phyloP scores from a whole-genome alignment of 2,888 invertebrate genomes.

The Stenchaetothrips biformis region DNA sequence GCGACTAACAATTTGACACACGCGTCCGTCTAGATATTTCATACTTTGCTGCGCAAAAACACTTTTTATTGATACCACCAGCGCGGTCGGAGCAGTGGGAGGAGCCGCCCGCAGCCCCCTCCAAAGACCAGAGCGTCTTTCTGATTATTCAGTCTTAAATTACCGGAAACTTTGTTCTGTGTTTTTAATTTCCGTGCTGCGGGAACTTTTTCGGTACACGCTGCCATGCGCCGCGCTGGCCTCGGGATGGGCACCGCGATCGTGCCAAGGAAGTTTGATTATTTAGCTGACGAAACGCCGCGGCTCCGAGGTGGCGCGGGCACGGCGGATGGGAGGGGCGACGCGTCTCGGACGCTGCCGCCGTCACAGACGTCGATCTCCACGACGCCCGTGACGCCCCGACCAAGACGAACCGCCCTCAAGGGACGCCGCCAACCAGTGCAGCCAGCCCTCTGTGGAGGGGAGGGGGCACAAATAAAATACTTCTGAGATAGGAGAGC shows the following conservation, averaged over 20 bases:
- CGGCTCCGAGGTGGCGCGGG: not conserved
- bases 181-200: conserved; percentile 20
- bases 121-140: not conserved
- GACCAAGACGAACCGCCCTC: conserved; percentile 1
- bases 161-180: conserved; percentile 24
- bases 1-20: too few relatives aligned
- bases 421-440: not conserved
- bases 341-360: not conserved
- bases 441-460: not conserved
- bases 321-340: not conserved
- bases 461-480: not conserved
- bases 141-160: conserved; percentile 25
- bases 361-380: conserved; percentile 16
- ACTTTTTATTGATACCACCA: too few relatives aligned
- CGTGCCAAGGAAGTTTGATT: not conserved
- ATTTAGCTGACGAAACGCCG: not conserved
- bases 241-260: not conserved
- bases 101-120: not conserved
- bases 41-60: too few relatives aligned
- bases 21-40: too few relatives aligned
- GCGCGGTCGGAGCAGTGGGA: not conserved
- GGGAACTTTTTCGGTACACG: conserved; percentile 17
- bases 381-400: not conserved
- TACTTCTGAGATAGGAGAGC: not conserved
- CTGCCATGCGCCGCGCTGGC: not conserved